These are phyloP conservation scores for Spilogale gracilis DNA, from an alignment of 2,113 vertebrate genomes.

Conservation along the genomic window DNA sequence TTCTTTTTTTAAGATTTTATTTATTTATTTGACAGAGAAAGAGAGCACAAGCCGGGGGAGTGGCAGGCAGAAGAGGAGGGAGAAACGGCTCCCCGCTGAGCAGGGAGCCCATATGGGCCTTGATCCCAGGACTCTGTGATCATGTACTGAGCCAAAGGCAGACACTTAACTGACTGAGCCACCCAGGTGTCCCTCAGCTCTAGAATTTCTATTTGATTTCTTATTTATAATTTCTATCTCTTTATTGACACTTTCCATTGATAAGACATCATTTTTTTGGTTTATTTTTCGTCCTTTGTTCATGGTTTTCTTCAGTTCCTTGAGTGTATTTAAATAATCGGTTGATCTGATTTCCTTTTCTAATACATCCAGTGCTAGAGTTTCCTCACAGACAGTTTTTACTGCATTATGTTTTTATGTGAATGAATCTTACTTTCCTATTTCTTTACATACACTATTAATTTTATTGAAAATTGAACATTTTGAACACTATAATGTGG, in stretches of 20 bases:
- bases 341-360: neutral
- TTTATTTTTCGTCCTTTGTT: neutral
- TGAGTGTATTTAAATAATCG: neutral
- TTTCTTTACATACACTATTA: neutral
- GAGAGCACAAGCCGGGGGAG: too few relatives aligned
- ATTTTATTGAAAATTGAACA: neutral
- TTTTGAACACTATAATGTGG: neutral
- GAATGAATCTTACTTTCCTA: neutral
- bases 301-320: neutral
- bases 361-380: neutral
- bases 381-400: neutral
- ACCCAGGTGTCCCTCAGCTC: neutral
- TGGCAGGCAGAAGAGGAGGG: too few relatives aligned
- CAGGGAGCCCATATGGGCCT: too few relatives aligned
- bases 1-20: neutral
- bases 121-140: too few relatives aligned
- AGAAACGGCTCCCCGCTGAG: too few relatives aligned
- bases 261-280: neutral
- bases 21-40: too few relatives aligned
- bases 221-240: neutral
- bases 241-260: neutral
- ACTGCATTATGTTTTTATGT: neutral
- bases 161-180: too few relatives aligned
- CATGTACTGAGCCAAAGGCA: too few relatives aligned
- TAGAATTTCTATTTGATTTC: neutral